Conservation (phyloP, 1,140 invertebrate species). For the Drosophila virilis region DNA sequence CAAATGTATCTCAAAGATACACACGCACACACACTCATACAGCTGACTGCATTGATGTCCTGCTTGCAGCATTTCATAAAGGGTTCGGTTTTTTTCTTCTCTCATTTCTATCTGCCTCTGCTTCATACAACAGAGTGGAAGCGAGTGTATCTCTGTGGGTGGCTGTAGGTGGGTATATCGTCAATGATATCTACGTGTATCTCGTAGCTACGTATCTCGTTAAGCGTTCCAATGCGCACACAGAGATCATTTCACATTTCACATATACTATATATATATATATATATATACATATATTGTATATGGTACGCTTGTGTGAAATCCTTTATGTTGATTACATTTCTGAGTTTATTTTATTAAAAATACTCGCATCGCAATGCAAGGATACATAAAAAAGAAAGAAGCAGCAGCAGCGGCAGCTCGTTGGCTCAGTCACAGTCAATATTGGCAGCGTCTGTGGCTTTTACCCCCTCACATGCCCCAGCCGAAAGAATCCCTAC, state of each 20-base stretch:
- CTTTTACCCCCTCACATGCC: constrained; percentile 8
- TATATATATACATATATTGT: constrained; percentile 21
- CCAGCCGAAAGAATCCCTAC: neutral
- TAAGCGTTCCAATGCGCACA: constrained; percentile 67
- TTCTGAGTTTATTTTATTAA: constrained; percentile 84
- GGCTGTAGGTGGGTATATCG: constrained; percentile 36
- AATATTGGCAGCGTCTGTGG: constrained; percentile 81
- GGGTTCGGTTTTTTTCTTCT: constrained; percentile 48
- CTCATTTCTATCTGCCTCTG: constrained; percentile 12
- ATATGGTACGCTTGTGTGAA: constrained; percentile 61
- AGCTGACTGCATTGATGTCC: constrained; percentile 65
- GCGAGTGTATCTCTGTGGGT: constrained; percentile 8
- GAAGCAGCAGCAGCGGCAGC: constrained; percentile 23
- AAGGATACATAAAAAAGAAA: constrained; percentile 62
- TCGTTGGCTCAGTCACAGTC: constrained; percentile 71
- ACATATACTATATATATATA: constrained; percentile 7
- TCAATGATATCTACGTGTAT: constrained; percentile 77
- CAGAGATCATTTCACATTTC: constrained; percentile 24
- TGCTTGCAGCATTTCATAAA: constrained; percentile 72
- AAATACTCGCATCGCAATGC: constrained; percentile 77
- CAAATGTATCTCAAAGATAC: constrained; percentile 79
- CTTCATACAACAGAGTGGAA: constrained; percentile 13
- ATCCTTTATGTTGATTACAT: constrained; percentile 84
- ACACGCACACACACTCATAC: constrained; percentile 44
- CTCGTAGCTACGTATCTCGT: constrained; percentile 60